Evolutionary conservation across 2,888 invertebrate species (phyloP), one percentile per base, ranked within the genome.

Genomic region (Busseola fusca): DNA sequence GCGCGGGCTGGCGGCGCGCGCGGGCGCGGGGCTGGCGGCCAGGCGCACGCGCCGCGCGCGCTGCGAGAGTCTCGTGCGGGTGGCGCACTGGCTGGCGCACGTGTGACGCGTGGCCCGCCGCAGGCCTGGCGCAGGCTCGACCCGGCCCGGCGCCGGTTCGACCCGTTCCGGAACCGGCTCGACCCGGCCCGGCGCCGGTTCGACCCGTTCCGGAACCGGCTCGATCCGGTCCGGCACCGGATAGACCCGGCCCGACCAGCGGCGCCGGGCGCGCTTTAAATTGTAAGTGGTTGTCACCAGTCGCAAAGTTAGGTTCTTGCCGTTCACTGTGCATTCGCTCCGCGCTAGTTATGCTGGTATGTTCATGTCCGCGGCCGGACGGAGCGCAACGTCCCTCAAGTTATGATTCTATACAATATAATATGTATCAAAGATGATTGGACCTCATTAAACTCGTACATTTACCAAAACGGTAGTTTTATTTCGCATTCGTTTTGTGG

Each of bases 391-490:
- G 62, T 60, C 73, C 66, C 34, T 52, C 67, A 27, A 25, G 18
- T 58, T 58, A 58, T 52, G 76, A 76, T 79, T 68, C 71, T 68
- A 56, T 63, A 81, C 63, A 54, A 48, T 69, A 57, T 69, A 37
- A 52, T 42, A 74, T 94, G 93, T 94, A 93, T 91, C 91, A 89
- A 90, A 91, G 87, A 91, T 90, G 91, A 88, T 91, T 94, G 91
- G 91, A 93, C 92, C 89, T 93, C 91, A 94, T 95, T 95, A 95
- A 95, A 94, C 89, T 86, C 93, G 91, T 94, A 91, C 91, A 91
- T 92, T 93, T 92, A 91, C 90, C 92, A 91, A 88, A 85, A 84
- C 75, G 81, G 90, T 92, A 89, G 94, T 95, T 95, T 95, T 93
- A 95, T 95, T 95, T 95, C 86, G 79, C 78, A 76, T 80, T 81